Conservation (phyloP, 1,140 invertebrate species). For the Pteromalus puparum region DNA sequence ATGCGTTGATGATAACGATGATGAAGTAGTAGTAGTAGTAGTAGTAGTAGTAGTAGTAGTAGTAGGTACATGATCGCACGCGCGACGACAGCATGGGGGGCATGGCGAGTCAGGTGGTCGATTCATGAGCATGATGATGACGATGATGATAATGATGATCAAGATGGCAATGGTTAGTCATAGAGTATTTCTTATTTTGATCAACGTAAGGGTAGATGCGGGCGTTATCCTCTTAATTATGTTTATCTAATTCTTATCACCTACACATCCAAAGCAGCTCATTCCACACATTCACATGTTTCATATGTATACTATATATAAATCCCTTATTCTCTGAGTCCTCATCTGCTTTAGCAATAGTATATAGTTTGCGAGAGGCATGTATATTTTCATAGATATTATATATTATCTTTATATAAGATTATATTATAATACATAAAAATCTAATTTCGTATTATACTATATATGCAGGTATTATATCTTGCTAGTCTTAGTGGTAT, state of each 20-base stretch:
- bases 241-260: slow-evolving; percentile 65
- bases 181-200: slow-evolving; percentile 23
- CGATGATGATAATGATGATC: slow-evolving; percentile 56
- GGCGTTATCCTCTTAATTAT: slow-evolving; percentile 58
- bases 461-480: background rate
- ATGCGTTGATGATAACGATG: slow-evolving; percentile 59
- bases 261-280: slow-evolving; percentile 75
- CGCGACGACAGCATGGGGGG: background rate
- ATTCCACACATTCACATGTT: slow-evolving; percentile 70
- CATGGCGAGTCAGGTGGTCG: slow-evolving; percentile 28
- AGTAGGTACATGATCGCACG: slow-evolving; percentile 18
- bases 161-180: slow-evolving; percentile 52
- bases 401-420: too few relatives aligned
- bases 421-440: background rate
- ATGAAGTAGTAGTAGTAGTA: slow-evolving; percentile 54
- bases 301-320: slow-evolving; percentile 58
- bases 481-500: background rate
- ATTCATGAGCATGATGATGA: slow-evolving; percentile 51
- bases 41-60: slow-evolving; percentile 29
- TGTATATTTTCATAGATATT: background rate
- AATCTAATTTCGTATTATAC: background rate
- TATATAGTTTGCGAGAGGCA: slow-evolving; percentile 13
- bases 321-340: background rate
- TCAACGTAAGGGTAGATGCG: slow-evolving; percentile 58
- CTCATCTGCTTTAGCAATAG: background rate